Evolutionary conservation across 2,888 invertebrate genomes (phyloP), one percentile per base, ranked within the genome.

Genomic region (Cyrtodaria siliqua): DNA sequence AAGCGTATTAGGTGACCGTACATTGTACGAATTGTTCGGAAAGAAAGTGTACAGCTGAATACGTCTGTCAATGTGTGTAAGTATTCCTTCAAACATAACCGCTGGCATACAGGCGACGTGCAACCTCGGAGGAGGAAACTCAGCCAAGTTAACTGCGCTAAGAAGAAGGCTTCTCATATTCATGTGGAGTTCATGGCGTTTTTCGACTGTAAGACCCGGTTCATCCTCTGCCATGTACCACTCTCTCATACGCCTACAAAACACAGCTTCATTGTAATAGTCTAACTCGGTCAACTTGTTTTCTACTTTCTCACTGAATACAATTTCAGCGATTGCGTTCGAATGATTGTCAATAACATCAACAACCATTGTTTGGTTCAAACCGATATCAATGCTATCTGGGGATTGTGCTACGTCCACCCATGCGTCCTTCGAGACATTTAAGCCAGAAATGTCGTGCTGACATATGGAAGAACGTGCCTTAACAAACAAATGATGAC

Each of bases 221-320:
- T 72, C 68, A 38, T 69, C 75, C 27, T 75, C 69, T 12, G 75
- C 75, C 9, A 29, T 55, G 55, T 69, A 75, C 62, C 69, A 75
- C 9, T 75, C 40, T 49, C 75, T 24, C 2, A 75, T 44, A 2
- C 50, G 18, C 50, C 24, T 53, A 20, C 69, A 75, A n/a, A 75
- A 69, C 8, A 60, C 14, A 9, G 69, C 69, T 57, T 75, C 75
- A 14, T n/a, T 38, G 14, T 12, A 2, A 29, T 29, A 52, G 2
- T 60, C 69, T 4, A 47, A 23, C 16, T 52, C 8, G 12, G 14
- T 57, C 69, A 75, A 63, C 24, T 40, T 24, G 1, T 50, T n/a
- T 24, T 77, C 71, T 14, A 71, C 77, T 0, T 24, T 16, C n/a
- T 40, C 26, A 12, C 56, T 26, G 27, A 77, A 77, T 12, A 47